phyloP scores from a whole-genome alignment of 2,797 vertebrate species.

The Emydoidea blandingii region DNA sequence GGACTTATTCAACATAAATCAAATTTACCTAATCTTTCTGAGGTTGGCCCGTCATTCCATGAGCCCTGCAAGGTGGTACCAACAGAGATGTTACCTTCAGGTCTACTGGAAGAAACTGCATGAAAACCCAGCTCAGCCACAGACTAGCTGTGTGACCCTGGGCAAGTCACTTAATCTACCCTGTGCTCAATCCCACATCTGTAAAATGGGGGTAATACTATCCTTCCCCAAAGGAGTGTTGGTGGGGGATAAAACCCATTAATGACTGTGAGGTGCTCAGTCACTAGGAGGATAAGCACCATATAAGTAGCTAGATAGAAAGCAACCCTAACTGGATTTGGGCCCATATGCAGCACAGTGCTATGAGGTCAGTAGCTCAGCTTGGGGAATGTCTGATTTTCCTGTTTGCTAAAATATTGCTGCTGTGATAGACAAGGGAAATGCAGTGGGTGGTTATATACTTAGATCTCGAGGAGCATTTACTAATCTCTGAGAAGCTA shows the following conservation, averaged over 20 bases:
- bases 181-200: fast-evolving
- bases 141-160: neutral
- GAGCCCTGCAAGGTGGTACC: neutral
- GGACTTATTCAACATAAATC: neutral
- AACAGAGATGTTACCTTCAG: neutral
- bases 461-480: constrained; percentile 32
- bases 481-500: constrained; percentile 49
- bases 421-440: constrained; percentile 1
- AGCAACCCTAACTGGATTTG: neutral
- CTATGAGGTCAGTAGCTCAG: neutral
- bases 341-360: neutral
- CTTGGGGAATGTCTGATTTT: neutral
- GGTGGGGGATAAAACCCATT: neutral
- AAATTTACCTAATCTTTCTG: neutral
- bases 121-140: neutral
- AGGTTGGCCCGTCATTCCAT: neutral
- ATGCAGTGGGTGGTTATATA: neutral
- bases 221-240: neutral
- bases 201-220: fast-evolving
- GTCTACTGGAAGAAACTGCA: fast-evolving
- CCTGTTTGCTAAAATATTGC: neutral
- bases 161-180: neutral
- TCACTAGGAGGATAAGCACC: neutral
- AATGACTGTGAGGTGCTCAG: neutral
- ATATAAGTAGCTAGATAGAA: neutral